A percentile compares a stretch with the other conserved stretches of the same genome.
Evolutionary conservation across 2,888 invertebrate species (phyloP).

Genomic region (Iselma pallidipennis): DNA sequence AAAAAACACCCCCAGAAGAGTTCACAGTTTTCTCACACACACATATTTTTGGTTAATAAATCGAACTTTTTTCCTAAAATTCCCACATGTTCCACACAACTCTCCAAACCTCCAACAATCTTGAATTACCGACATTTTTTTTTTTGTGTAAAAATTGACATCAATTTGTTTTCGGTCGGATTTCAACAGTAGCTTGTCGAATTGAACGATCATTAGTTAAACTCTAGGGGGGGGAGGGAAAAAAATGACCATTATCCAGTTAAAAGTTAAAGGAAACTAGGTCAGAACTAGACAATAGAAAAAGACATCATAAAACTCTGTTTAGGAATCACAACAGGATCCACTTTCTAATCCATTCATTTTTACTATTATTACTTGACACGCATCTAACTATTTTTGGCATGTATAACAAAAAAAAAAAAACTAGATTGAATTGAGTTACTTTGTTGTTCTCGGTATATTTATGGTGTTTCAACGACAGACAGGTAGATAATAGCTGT

Average conservation of each 20-base stretch:
- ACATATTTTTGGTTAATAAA: neutral
- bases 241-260: neutral
- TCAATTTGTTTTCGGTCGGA: neutral
- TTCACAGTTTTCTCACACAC: neutral
- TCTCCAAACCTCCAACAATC: no score
- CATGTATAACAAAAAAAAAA: neutral
- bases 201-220: neutral
- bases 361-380: constrained; percentile 8
- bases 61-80: neutral
- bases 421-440: neutral
- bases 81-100: neutral
- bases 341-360: constrained; percentile 22
- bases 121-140: neutral
- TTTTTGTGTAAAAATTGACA: neutral
- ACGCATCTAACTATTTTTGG: neutral
- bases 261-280: neutral
- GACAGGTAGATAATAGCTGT: no score
- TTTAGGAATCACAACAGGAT: constrained; percentile 19
- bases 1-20: neutral
- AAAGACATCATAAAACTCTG: constrained; percentile 32
- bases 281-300: constrained; percentile 15
- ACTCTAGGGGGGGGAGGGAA: no score
- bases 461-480: no score
- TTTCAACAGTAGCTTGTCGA: neutral
- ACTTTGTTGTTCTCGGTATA: neutral